phyloP scores from a whole-genome alignment of 2,797 vertebrate genomes.

The Sebastes flavidus region DNA sequence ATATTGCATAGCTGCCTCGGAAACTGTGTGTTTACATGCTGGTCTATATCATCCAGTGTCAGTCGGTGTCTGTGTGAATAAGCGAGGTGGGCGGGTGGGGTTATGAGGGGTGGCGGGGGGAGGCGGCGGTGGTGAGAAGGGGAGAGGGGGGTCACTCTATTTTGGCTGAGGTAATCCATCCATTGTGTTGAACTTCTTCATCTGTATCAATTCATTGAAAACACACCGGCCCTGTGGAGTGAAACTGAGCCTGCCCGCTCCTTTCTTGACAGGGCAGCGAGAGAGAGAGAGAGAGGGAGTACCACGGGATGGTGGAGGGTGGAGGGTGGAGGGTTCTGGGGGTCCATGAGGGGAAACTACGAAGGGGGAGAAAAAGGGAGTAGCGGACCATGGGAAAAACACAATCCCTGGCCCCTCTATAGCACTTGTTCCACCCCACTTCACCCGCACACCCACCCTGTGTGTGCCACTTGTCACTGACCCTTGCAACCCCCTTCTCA shows the following conservation, averaged over 20 bases:
- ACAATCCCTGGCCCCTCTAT: conserved; percentile 79
- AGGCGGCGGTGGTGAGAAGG: background rate
- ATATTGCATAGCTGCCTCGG: too few species aligned
- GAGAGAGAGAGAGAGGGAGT: conserved; percentile 46
- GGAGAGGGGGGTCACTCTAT: conserved; percentile 56
- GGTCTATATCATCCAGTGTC: conserved; percentile 48
- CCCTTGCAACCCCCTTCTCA: conserved; percentile 73
- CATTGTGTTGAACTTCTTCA: conserved; percentile 85
- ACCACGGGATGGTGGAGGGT: background rate
- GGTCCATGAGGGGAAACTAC: conserved; percentile 51
- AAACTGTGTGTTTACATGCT: background rate
- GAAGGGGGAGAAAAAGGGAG: conserved; percentile 17
- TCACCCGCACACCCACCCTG: conserved; percentile 75
- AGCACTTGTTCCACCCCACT: conserved; percentile 84
- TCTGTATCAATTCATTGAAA: conserved; percentile 88
- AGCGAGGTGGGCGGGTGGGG: conserved; percentile 48
- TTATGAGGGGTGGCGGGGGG: conserved; percentile 24
- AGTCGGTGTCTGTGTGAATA: conserved; percentile 63
- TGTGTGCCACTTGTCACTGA: conserved; percentile 86
- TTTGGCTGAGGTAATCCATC: conserved; percentile 84
- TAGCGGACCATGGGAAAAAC: conserved; percentile 86
- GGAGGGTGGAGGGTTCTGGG: conserved; percentile 2
- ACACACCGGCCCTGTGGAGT: conserved; percentile 84
- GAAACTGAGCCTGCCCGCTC: conserved; percentile 84
- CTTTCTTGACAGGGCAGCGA: conserved; percentile 76